A percentile compares a stretch with the other conserved stretches of the same genome.
These are phyloP conservation scores for Mastomys natalensis DNA, from an alignment of 2,113 vertebrate genomes.

Conservation along the genomic window DNA sequence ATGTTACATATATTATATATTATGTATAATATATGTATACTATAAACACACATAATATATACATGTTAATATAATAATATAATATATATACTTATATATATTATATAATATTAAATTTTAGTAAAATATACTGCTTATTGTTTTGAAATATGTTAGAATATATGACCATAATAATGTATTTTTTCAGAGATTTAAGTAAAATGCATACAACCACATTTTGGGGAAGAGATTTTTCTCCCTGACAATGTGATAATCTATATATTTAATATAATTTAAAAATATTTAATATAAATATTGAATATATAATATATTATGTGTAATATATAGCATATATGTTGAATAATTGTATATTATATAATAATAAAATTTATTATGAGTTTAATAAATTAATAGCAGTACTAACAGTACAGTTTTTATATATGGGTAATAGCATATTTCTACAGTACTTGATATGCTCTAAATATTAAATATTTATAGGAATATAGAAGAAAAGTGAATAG, in stretches of 20 bases:
- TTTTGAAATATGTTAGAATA: conserved; percentile 9
- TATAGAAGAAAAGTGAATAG: neutral
- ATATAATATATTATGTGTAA: neutral
- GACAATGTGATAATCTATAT: neutral
- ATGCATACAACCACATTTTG: neutral
- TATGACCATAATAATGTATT: neutral
- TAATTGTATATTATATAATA: neutral
- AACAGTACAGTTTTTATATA: neutral
- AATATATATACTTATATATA: neutral
- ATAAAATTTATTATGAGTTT: too few species aligned
- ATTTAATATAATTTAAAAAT: neutral
- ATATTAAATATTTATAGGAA: neutral
- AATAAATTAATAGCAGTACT: too few species aligned
- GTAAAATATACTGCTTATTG: neutral
- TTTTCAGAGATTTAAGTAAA: neutral
- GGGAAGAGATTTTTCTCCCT: neutral
- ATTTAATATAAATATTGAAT: neutral
- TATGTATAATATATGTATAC: neutral
- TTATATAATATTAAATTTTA: neutral
- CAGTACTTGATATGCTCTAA: neutral
- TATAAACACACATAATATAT: too few species aligned
- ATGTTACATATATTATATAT: too few species aligned
- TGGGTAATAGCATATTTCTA: neutral
- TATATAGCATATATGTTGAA: neutral
- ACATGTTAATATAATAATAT: neutral